Evolutionary conservation across 2,888 invertebrate species (phyloP).

Genomic region (Alviniconcha strummeri): DNA sequence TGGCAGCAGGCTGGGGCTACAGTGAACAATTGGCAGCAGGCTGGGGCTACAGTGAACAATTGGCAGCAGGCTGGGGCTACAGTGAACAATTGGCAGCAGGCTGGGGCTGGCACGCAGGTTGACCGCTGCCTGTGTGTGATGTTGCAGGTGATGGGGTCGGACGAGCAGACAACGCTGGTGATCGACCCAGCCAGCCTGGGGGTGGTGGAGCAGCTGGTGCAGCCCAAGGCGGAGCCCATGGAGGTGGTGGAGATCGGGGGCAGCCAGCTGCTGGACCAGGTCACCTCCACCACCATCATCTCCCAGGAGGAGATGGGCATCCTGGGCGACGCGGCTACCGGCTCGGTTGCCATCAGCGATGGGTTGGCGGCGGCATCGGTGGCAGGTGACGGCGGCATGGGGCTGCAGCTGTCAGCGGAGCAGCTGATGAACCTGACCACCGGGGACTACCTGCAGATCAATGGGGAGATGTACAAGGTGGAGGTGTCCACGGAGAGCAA

Average conservation of each 20-base stretch:
- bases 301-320: background rate
- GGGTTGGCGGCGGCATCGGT: background rate
- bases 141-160: constrained; percentile 29
- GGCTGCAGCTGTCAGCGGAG: constrained; percentile 61
- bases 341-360: constrained; percentile 6
- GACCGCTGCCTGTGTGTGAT: too few species aligned
- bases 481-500: constrained; percentile 30
- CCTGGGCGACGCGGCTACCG: constrained; percentile 5
- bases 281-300: background rate
- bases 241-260: constrained; percentile 31
- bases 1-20: too few species aligned
- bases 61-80: too few species aligned
- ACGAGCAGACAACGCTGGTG: constrained; percentile 31
- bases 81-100: too few species aligned
- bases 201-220: constrained; percentile 31
- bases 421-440: constrained; percentile 63
- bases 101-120: too few species aligned
- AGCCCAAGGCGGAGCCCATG: constrained; percentile 25
- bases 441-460: constrained; percentile 70
- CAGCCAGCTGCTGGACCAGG: constrained; percentile 19
- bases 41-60: too few species aligned
- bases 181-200: constrained; percentile 27
- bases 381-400: constrained; percentile 33
- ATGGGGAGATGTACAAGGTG: constrained; percentile 68
- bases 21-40: too few species aligned